Evolutionary conservation across 2,797 vertebrate genomes (phyloP).

Genomic region (Heteromormyrus szaboi): DNA sequence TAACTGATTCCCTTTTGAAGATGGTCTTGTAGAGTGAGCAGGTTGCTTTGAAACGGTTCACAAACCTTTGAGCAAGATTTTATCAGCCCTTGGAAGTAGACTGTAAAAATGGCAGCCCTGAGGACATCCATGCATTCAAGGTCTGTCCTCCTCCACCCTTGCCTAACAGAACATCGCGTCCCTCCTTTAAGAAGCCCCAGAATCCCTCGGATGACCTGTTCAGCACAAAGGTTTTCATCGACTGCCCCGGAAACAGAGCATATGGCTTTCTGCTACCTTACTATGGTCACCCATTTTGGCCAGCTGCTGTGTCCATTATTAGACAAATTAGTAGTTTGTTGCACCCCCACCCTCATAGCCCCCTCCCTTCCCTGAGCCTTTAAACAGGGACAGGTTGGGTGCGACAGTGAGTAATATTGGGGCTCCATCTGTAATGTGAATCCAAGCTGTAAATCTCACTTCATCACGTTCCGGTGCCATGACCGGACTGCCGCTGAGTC

Average conservation of each 20-base stretch:
- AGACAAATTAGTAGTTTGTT: conserved; percentile 11
- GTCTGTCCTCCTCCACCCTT: not conserved
- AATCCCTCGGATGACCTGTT: not conserved
- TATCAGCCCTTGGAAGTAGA: not conserved
- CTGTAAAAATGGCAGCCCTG: not conserved
- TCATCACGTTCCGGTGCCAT: conserved; percentile 11
- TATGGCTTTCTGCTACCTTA: conserved; percentile 4
- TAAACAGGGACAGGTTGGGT: not conserved
- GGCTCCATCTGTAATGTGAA: conserved; percentile 18
- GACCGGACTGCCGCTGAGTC: conserved; percentile 8
- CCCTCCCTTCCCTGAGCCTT: not conserved
- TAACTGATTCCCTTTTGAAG: not conserved
- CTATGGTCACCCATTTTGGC: not conserved
- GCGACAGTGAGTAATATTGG: conserved; percentile 17
- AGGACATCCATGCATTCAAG: not conserved
- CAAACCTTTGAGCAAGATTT: conserved; percentile 6
- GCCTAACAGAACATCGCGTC: not conserved
- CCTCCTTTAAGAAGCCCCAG: not conserved
- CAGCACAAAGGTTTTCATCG: not conserved
- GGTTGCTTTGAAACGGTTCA: not conserved
- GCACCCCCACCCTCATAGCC: not conserved
- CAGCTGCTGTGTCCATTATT: conserved; percentile 12
- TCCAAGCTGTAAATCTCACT: conserved; percentile 17
- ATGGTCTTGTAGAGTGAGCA: not conserved
- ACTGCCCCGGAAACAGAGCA: not conserved